phyloP scores from a whole-genome alignment of 1,140 invertebrate genomes.

The Onthophagus taurus region DNA sequence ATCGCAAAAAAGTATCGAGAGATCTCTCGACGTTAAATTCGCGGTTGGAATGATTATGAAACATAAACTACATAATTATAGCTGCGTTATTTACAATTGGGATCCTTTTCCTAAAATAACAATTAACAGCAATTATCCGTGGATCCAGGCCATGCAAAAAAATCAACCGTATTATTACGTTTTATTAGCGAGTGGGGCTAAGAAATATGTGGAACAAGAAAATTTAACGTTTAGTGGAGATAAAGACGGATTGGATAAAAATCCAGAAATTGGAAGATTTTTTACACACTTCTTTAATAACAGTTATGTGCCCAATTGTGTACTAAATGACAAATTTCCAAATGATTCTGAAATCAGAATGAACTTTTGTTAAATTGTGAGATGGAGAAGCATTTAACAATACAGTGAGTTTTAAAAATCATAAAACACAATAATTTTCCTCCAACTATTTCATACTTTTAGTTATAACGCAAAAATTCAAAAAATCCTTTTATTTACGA shows the following conservation, averaged over 20 bases:
- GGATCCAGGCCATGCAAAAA: constrained; percentile 50
- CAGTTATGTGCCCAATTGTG: constrained; percentile 55
- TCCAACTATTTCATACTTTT: too few species aligned
- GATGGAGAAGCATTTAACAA: too few species aligned
- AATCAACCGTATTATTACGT: constrained; percentile 68
- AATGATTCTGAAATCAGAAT: constrained; percentile 42
- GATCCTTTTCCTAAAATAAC: constrained; percentile 46
- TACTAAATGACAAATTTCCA: constrained; percentile 56
- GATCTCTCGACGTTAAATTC: constrained; percentile 41
- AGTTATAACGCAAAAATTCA: too few species aligned
- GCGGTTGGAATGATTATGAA: constrained; percentile 63
- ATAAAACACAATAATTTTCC: too few species aligned
- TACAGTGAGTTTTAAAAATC: too few species aligned
- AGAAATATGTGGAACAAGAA: constrained; percentile 63
- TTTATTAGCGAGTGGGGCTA: constrained; percentile 57
- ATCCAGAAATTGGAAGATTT: constrained; percentile 52
- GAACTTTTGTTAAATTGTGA: too few species aligned
- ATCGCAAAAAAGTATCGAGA: too few species aligned
- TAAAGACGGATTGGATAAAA: constrained; percentile 13
- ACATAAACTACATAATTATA: constrained; percentile 50
- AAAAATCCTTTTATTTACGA: too few species aligned
- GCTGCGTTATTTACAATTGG: constrained; percentile 66
- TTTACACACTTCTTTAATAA: constrained; percentile 55
- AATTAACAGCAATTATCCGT: constrained; percentile 43
- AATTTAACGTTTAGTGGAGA: neutral